Evolutionary conservation across 2,888 invertebrate genomes (phyloP).

Genomic region (Lasioglossum calceatum): DNA sequence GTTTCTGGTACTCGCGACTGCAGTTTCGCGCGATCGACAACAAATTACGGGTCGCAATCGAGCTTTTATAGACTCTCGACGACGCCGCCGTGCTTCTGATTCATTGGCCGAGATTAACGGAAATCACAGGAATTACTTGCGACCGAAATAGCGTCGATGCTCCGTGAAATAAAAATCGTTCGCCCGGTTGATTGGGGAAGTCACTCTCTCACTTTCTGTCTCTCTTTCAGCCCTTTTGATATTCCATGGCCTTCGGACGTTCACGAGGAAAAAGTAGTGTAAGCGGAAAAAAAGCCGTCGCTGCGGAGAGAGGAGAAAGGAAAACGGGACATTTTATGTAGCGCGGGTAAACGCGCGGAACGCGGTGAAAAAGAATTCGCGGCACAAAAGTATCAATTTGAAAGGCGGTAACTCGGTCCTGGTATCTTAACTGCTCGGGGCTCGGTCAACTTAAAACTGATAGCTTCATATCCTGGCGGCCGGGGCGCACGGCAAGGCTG

Average conservation of each 20-base stretch:
- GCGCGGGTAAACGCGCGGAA: conserved; percentile 22
- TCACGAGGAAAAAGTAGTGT: neutral
- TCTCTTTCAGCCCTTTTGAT: conserved; percentile 1
- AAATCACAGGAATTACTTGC: conserved; percentile 7
- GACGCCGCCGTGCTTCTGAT: conserved; percentile 9
- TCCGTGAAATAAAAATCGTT: conserved; percentile 9
- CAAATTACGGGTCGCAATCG: conserved; percentile 5
- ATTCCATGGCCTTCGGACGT: conserved; percentile 5
- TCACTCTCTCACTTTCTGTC: neutral
- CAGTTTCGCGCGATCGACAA: neutral
- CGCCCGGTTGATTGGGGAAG: neutral
- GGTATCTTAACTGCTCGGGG: conserved; percentile 46
- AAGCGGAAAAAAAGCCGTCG: neutral
- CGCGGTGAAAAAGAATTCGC: conserved; percentile 36
- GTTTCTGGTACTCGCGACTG: neutral
- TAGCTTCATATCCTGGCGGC: conserved; percentile 49
- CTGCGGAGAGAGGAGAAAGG: neutral
- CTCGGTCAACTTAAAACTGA: conserved; percentile 62
- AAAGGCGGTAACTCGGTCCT: conserved; percentile 36
- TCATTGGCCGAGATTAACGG: neutral
- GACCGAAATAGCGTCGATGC: neutral
- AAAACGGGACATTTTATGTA: neutral
- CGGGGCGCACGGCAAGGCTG: neutral
- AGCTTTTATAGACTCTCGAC: neutral
- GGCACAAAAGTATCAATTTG: conserved; percentile 49